These are phyloP conservation scores for Epinotia demarniana DNA, from an alignment of 2,888 invertebrate genomes.

Conservation along the genomic window DNA sequence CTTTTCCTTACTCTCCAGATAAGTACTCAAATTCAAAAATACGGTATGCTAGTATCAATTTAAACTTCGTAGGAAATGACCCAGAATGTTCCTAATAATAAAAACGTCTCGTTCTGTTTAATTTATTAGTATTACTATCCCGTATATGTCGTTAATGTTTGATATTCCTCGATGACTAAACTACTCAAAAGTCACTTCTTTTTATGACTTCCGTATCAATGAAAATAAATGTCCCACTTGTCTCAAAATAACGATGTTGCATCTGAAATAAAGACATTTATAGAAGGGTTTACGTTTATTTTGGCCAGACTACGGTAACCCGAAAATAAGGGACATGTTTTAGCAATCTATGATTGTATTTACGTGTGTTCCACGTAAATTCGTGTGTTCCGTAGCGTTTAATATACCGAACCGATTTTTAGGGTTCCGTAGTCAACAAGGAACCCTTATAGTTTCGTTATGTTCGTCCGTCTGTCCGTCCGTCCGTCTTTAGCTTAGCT, in stretches of 20 bases:
- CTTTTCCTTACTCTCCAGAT: too few species aligned
- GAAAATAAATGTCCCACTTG: slow-evolving; percentile 21
- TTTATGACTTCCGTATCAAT: slow-evolving; percentile 36
- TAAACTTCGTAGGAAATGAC: background rate
- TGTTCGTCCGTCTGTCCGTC: too few species aligned
- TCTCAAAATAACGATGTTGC: background rate
- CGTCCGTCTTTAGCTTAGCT: too few species aligned
- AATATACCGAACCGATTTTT: too few species aligned
- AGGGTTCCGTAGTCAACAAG: too few species aligned
- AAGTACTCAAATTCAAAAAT: too few species aligned
- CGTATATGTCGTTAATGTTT: background rate
- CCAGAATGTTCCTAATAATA: background rate
- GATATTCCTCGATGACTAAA: slow-evolving; percentile 3
- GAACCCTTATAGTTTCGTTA: too few species aligned
- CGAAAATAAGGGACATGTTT: too few species aligned
- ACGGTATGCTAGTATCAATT: background rate
- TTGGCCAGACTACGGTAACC: too few species aligned
- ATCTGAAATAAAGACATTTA: background rate
- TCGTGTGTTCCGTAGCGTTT: too few species aligned
- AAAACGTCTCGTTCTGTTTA: background rate
- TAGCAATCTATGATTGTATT: too few species aligned
- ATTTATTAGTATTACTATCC: background rate
- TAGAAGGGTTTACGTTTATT: background rate
- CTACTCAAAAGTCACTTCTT: background rate
- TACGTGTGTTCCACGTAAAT: too few species aligned